A percentile compares a stretch with the other conserved stretches of the same genome.
Conservation (phyloP, 2,888 invertebrate species). For the Ditula angustiorana region DNA sequence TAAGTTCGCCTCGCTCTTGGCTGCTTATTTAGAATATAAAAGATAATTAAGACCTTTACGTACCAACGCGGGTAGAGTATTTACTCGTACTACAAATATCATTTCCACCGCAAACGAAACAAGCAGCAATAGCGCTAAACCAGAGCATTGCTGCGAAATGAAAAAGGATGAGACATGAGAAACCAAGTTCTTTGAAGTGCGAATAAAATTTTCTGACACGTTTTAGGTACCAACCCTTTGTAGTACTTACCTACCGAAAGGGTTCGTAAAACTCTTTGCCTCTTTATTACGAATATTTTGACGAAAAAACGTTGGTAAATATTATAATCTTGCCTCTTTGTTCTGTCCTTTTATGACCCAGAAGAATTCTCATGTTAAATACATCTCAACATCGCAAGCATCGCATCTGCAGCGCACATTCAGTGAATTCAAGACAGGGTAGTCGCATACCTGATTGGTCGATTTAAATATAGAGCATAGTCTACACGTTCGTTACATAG, state of each 20-base stretch:
- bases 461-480: not conserved
- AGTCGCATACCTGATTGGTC: not conserved
- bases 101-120: too few species aligned
- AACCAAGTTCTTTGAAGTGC: constrained; percentile 30
- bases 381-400: not conserved
- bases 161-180: constrained; percentile 19
- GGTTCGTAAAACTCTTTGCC: constrained; percentile 5
- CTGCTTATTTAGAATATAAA: too few species aligned
- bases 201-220: constrained; percentile 24
- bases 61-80: too few species aligned
- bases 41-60: too few species aligned
- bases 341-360: not conserved
- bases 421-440: not conserved
- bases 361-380: not conserved
- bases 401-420: too few species aligned
- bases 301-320: constrained; percentile 4
- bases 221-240: constrained; percentile 32
- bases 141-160: constrained; percentile 15
- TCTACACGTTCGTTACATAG: not conserved
- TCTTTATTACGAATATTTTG: constrained; percentile 16
- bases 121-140: constrained; percentile 21
- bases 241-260: constrained; percentile 19
- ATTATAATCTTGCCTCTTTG: not conserved
- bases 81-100: too few species aligned
- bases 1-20: too few species aligned